Base-by-base conservation (phyloP, 2,797 vertebrate genomes). In the Pseudochromis fuscus region DNA sequence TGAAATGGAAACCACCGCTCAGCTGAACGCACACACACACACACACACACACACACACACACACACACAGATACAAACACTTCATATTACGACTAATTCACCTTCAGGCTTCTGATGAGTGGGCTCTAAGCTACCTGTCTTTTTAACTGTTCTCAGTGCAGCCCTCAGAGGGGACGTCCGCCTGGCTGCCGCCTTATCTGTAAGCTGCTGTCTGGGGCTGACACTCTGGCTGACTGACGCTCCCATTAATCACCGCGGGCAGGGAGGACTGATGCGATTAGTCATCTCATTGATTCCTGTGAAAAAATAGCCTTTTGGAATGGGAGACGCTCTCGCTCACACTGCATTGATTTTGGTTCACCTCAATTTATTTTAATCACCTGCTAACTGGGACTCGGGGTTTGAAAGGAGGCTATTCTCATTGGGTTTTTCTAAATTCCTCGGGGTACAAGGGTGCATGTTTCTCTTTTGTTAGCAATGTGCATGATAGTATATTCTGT, bases 281-380 rank as follows among this genome's bases (percentile, higher is more conserved):
- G 89, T 94, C 94, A 93, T 92, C 88, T 92, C 92, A 94, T 94
- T 93, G 92, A 94, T 94, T 93, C 79, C 82, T 55, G 75, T 28
- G 69, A 73, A 91, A 89, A 88, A 86, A 88, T 83, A 83, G 85
- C 83, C 87, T 78, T 78, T 86, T 85, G 86, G 86, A 91, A 89
- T 30, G 59, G 86, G 83, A 89, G 87, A 84, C 28, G 50, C 76
- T 89, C 68, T 77, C 72, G 44, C 85, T 87, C 84, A 85, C 87
- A 83, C 73, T 18, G 64, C 92, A 94, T 92, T 80, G 93, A 94
- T 94, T 93, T 89, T 82, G 77, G 77, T 91, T 93, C 93, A 89
- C 86, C 88, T 91, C 91, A 84, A 91, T 93, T 92, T 90, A 92
- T 93, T 94, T 92, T 91, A 92, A 93, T 94, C 92, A 90, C 85